Base-by-base conservation (phyloP, 2,888 invertebrate genomes). In the Mystacides longicornis region DNA sequence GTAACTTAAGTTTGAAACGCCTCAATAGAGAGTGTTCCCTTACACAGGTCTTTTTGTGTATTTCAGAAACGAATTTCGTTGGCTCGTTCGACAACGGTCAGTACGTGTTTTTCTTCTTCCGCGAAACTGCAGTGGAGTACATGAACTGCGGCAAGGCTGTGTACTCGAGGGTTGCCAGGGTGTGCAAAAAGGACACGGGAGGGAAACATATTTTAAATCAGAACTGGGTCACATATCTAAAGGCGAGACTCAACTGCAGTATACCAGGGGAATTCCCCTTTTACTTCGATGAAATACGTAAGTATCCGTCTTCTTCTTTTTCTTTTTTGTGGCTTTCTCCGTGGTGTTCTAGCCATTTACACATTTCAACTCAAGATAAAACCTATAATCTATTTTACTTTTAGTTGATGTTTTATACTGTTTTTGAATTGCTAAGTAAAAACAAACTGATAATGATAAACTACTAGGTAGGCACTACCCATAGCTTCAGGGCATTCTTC, bases 271-370 rank as follows among this genome's bases (percentile, higher is more conserved):
- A 85, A 64, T 85, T 82, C 65, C 86, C 86, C 1, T 87, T 86
- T 71, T 85, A 86, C 69, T 86, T 87, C 69, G 82, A 87, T 69
- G 85, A 85, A 75, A 83, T 86, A 65, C 85, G 82, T 82, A 68
- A 80, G 81, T 78, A 20, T 16, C 2, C 20, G 14, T n/a, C 37
- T 16, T 7, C 27, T 27, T n/a, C n/a, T n/a, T n/a, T n/a, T n/a
- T n/a, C n/a, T n/a, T n/a, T n/a, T n/a, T n/a, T n/a, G n/a, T n/a
- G n/a, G n/a, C n/a, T n/a, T n/a, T n/a, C n/a, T n/a, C n/a, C n/a
- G n/a, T n/a, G n/a, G n/a, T n/a, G n/a, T n/a, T n/a, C n/a, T n/a
- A n/a, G n/a, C n/a, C n/a, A n/a, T n/a, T n/a, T n/a, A n/a, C n/a
- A n/a, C n/a, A n/a, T n/a, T n/a, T n/a, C n/a, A n/a, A n/a, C n/a